Conservation (phyloP, 2,113 vertebrate species). For the Myotis lucifugus region DNA sequence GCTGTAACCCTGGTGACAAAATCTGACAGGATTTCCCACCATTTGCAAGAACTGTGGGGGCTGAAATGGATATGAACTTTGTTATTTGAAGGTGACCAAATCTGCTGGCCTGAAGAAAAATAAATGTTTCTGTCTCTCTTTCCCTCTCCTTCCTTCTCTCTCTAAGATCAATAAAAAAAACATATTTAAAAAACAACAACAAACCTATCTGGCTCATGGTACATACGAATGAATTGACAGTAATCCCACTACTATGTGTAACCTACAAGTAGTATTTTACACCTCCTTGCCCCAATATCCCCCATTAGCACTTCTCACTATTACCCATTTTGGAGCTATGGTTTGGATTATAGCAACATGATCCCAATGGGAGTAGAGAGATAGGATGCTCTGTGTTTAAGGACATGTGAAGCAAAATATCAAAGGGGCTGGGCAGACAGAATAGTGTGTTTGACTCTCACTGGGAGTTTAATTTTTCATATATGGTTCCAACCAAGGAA, state of each 20-base stretch:
- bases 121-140: too few relatives aligned
- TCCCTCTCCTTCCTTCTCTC: too few relatives aligned
- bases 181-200: too few relatives aligned
- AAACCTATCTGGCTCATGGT: background rate
- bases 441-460: background rate
- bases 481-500: background rate
- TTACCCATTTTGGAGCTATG: background rate
- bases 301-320: background rate
- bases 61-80: background rate
- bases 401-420: background rate
- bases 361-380: background rate
- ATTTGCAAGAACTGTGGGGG: background rate
- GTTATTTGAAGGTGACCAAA: conserved; percentile 12
- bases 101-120: background rate
- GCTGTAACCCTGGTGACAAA: background rate
- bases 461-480: background rate
- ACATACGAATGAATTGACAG: background rate
- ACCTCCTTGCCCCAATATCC: background rate
- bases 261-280: background rate
- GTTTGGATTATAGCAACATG: background rate
- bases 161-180: too few relatives aligned
- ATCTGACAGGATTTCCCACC: background rate
- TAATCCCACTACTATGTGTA: background rate
- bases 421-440: background rate
- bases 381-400: background rate